A percentile compares a stretch with the other conserved stretches of the same genome.
Conservation (phyloP, 2,797 vertebrate genomes). For the Liasis olivaceus region DNA sequence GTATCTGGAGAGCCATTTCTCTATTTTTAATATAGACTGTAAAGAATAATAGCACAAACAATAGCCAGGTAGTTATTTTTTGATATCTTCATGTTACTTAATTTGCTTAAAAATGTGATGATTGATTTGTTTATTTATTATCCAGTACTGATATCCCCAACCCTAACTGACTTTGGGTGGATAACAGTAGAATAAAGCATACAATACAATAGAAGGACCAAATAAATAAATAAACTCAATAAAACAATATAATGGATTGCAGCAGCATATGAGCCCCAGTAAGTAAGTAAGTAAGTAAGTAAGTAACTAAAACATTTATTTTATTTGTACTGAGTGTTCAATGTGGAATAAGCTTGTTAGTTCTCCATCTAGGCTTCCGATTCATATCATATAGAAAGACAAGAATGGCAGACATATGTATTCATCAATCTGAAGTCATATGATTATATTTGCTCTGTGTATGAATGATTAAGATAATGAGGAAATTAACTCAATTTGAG, state of each 20-base stretch:
- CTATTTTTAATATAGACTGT: constrained; percentile 16
- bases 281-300: neutral
- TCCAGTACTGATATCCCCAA: neutral
- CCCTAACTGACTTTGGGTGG: neutral
- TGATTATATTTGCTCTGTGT: constrained; percentile 5
- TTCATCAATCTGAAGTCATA: constrained; percentile 18
- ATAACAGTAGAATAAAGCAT: neutral
- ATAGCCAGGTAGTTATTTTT: neutral
- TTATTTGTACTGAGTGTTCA: constrained; percentile 29
- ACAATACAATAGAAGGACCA: neutral
- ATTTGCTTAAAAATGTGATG: too few species aligned
- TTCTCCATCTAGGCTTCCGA: constrained; percentile 36
- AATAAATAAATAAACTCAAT: neutral
- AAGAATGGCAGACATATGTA: constrained; percentile 43
- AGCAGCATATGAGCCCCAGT: neutral
- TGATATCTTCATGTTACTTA: too few species aligned
- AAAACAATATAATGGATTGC: neutral
- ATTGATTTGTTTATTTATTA: neutral
- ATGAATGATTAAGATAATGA: constrained; percentile 28
- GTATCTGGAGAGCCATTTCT: too few species aligned
- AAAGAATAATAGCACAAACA: constrained; percentile 62
- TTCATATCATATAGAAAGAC: constrained; percentile 38
- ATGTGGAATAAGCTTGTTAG: constrained; percentile 56
- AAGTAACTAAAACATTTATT: constrained; percentile 41
- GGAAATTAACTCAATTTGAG: constrained; percentile 12